Evolutionary conservation across 2,888 invertebrate species (phyloP).

Genomic region (Clitarchus hookeri): DNA sequence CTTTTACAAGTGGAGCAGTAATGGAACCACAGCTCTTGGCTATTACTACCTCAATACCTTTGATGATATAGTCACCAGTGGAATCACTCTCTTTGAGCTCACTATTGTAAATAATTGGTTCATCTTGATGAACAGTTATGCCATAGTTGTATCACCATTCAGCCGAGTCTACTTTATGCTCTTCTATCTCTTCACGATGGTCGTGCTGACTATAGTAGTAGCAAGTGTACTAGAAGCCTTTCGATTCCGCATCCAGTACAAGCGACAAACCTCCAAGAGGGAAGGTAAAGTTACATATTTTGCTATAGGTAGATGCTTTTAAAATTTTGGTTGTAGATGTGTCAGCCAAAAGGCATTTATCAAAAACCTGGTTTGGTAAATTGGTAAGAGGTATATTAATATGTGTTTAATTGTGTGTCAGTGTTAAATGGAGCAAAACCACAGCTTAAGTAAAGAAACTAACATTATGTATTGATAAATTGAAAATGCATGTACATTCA

Average conservation of each 20-base stretch:
- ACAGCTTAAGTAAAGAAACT: too few relatives aligned
- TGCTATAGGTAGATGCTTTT: too few relatives aligned
- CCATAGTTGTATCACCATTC: slow-evolving; percentile 70
- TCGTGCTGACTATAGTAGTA: slow-evolving; percentile 87
- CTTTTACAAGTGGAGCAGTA: slow-evolving; percentile 72
- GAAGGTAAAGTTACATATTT: slow-evolving; percentile 60
- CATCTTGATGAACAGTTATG: slow-evolving; percentile 86
- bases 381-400: too few relatives aligned
- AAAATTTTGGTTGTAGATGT: slow-evolving; percentile 19
- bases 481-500: too few relatives aligned
- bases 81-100: slow-evolving; percentile 84
- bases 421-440: too few relatives aligned
- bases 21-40: slow-evolving; percentile 70
- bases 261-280: slow-evolving; percentile 75
- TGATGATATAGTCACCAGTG: slow-evolving; percentile 74
- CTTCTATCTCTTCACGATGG: slow-evolving; percentile 88
- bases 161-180: slow-evolving; percentile 85
- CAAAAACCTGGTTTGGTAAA: background rate
- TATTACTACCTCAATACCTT: slow-evolving; percentile 89
- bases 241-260: slow-evolving; percentile 85
- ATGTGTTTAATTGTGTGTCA: too few relatives aligned
- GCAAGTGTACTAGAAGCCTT: slow-evolving; percentile 89
- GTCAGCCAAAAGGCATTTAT: background rate
- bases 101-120: slow-evolving; percentile 95
- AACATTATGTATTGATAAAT: too few relatives aligned